phyloP scores from a whole-genome alignment of 2,113 vertebrate genomes.

The Prunella himalayana region DNA sequence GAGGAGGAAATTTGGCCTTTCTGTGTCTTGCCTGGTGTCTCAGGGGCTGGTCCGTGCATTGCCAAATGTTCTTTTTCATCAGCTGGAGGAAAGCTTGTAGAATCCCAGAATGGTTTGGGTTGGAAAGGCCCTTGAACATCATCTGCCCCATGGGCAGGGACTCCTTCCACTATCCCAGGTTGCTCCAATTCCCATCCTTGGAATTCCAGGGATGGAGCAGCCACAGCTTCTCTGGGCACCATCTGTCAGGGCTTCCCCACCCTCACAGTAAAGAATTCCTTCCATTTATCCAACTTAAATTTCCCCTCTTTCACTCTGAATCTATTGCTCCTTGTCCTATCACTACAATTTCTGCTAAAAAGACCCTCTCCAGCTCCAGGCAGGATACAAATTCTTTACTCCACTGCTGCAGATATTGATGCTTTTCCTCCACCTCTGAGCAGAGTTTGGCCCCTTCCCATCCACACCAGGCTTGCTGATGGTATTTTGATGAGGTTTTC shows the following conservation, averaged over 20 bases:
- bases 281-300: no score
- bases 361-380: background rate
- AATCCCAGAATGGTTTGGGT: background rate
- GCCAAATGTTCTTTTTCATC: background rate
- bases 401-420: accelerated
- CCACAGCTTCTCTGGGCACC: background rate
- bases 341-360: background rate
- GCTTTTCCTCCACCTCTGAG: background rate
- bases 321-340: background rate
- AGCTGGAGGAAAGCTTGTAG: background rate
- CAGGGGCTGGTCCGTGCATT: accelerated
- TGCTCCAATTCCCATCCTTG: background rate
- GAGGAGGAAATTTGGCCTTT: background rate
- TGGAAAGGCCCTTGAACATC: background rate
- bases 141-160: background rate
- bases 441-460: background rate
- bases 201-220: background rate
- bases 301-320: background rate
- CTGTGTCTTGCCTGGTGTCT: accelerated
- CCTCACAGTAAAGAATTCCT: background rate
- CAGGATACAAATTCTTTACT: accelerated
- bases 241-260: background rate
- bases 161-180: background rate
- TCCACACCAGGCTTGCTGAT: accelerated
- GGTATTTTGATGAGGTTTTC: background rate